Base-by-base conservation (phyloP, 2,113 vertebrate genomes). In the Sisor rabdophorus region DNA sequence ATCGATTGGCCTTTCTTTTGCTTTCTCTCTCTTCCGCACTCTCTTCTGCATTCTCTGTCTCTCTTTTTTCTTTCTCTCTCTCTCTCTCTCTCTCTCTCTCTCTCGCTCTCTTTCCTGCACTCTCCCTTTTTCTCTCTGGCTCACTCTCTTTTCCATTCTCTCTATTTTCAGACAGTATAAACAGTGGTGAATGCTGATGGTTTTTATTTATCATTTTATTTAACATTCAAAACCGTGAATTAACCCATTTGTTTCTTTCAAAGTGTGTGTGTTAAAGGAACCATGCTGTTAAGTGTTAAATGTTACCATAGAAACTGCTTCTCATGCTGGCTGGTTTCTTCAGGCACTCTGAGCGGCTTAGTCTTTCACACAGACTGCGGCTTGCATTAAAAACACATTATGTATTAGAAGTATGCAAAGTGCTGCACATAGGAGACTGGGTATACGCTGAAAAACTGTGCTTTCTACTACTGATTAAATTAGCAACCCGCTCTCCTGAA, bases 231-330 rank as follows among this genome's bases (percentile, higher is more conserved):
- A 44, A 44, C 5, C 1, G 10, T 9, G 10, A 10, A 6, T 44
- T 10, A 44, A 44, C 40, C 40, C 40, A 44, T 8, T 4, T 44
- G 32, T 36, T 36, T 36, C 32, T 6, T 36, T 2, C 6, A 3
- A 36, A 36, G n/a, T n/a, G n/a, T 17, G 1, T 47, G 8, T 67
- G n/a, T 47, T n/a, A 63, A n/a, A 5, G 20, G 12, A 22, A 4
- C 4, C 19, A 7, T 40, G 22, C 3, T 67, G 8, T 52, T 22
- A 52, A 52, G 64, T 7, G 24, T 48, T 67, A 67, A 47, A 24
- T 47, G 65, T 69, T 69, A 12, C 65, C 65, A 69, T 69, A 52
- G 65, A 69, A 69, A 69, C 65, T 48, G 47, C 65, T 69, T 11
- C 44, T 20, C 20, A 17, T 52, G 24, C 47, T 69, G 26, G 24